A percentile compares a stretch with the other conserved stretches of the same genome.
Evolutionary conservation across 2,113 vertebrate species (phyloP).

Genomic region (Noctilio leporinus): DNA sequence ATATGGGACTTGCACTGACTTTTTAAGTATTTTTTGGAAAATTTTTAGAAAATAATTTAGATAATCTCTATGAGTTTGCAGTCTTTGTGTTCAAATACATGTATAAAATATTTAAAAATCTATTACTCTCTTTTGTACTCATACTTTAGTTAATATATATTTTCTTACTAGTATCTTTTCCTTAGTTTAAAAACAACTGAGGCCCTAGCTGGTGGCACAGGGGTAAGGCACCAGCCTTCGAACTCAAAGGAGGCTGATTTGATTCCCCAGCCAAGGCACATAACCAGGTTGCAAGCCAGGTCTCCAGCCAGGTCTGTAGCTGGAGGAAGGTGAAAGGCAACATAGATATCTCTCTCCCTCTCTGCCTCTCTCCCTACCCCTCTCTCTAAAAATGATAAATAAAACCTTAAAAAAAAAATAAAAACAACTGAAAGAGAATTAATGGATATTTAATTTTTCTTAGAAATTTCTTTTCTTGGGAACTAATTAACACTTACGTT

Average conservation of each 20-base stretch:
- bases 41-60: background rate
- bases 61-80: background rate
- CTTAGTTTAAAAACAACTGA: constrained; percentile 21
- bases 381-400: no score
- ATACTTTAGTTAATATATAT: background rate
- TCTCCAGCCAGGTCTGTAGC: no score
- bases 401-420: no score
- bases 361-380: no score
- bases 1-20: background rate
- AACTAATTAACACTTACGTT: background rate
- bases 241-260: no score
- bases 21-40: background rate
- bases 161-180: background rate
- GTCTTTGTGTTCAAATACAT: background rate
- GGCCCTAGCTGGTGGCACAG: no score
- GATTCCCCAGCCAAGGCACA: no score
- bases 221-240: no score
- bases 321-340: no score
- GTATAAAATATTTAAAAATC: background rate
- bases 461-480: background rate
- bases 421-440: background rate
- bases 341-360: no score
- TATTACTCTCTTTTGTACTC: background rate
- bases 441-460: background rate
- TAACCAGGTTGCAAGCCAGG: no score